phyloP scores from a whole-genome alignment of 2,888 invertebrate genomes.

The Chorisops tibialis region DNA sequence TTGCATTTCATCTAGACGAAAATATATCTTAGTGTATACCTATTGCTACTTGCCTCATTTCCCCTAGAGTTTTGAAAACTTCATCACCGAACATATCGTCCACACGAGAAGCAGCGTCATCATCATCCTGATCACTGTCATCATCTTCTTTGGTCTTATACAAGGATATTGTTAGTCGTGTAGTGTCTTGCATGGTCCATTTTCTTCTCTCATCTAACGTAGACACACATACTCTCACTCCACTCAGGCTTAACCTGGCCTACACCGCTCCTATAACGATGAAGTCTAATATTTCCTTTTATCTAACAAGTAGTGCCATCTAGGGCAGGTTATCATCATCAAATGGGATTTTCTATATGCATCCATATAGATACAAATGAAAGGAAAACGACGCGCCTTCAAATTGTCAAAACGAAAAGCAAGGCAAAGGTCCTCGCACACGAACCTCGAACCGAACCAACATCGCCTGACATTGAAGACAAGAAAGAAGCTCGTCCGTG shows the following conservation, averaged over 20 bases:
- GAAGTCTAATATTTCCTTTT: background rate
- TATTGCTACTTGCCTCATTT: too few species aligned
- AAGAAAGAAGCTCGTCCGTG: background rate
- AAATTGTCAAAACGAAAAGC: background rate
- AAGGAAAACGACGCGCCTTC: background rate
- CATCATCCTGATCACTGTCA: too few species aligned
- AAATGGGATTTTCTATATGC: background rate
- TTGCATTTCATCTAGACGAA: too few species aligned
- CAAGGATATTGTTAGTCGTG: too few species aligned
- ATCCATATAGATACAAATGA: background rate
- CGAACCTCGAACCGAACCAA: background rate
- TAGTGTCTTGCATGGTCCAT: too few species aligned
- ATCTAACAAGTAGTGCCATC: conserved; percentile 9
- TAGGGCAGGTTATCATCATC: conserved; percentile 10
- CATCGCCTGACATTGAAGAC: background rate
- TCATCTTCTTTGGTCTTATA: too few species aligned
- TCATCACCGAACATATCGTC: too few species aligned
- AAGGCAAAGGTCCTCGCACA: background rate
- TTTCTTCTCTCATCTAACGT: too few species aligned
- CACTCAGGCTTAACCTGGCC: background rate
- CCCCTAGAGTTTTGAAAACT: too few species aligned
- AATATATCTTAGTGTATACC: too few species aligned
- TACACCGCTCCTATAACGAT: background rate
- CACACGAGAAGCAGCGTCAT: too few species aligned
- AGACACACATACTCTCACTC: background rate